Conservation (phyloP, 2,113 vertebrate genomes). For the Neodon shergylaensis region DNA sequence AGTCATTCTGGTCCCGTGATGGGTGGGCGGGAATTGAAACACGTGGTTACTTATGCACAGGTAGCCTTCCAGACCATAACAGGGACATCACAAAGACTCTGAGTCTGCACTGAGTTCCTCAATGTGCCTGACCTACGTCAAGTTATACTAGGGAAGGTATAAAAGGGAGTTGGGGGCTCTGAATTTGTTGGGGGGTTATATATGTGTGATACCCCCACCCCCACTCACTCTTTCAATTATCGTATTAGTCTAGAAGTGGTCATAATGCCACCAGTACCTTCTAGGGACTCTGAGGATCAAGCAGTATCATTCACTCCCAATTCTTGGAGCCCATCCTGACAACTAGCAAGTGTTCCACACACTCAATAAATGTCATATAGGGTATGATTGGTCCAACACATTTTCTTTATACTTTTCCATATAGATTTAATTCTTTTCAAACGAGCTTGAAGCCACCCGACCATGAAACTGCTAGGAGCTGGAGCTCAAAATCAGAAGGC, state of each 20-base stretch:
- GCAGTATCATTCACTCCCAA: neutral
- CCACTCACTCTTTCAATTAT: neutral
- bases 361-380: neutral
- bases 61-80: neutral
- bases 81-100: rapidly evolving
- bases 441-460: neutral
- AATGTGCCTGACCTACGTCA: rapidly evolving
- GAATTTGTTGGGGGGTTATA: neutral
- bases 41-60: neutral
- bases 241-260: neutral
- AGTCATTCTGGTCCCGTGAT: neutral
- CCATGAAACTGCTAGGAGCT: neutral
- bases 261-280: too few species aligned
- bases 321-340: neutral
- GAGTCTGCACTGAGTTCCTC: neutral
- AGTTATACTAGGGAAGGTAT: neutral
- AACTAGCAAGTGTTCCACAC: neutral
- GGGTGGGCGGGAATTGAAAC: neutral
- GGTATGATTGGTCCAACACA: neutral
- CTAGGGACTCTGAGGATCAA: neutral
- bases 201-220: too few species aligned
- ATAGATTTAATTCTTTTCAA: neutral
- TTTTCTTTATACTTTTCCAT: neutral
- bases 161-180: neutral
- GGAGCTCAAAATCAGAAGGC: neutral